Percentiles rank a stretch among this genome's conserved stretches.
phyloP scores from a whole-genome alignment of 2,888 invertebrate genomes.

The Acronicta aceris region DNA sequence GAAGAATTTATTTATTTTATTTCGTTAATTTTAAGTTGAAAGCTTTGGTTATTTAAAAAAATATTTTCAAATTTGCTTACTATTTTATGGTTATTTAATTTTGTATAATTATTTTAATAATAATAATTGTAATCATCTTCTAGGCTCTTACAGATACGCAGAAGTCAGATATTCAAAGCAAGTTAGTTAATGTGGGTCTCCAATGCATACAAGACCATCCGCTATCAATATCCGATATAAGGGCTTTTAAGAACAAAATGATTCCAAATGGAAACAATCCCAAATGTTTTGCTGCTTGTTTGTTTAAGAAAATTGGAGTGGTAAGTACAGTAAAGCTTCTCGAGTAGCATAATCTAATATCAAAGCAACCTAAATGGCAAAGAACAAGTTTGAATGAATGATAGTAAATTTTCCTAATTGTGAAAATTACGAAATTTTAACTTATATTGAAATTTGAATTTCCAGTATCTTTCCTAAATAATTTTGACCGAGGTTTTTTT shows the following conservation, averaged over 20 bases:
- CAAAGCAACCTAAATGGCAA: no score
- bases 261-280: conserved; percentile 68
- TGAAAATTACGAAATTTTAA: no score
- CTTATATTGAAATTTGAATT: no score
- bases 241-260: conserved; percentile 65
- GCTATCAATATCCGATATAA: conserved; percentile 66
- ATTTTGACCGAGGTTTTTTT: no score
- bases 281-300: conserved; percentile 72
- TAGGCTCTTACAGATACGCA: conserved; percentile 68
- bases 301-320: conserved; percentile 72
- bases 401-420: no score
- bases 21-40: neutral
- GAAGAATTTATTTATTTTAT: neutral
- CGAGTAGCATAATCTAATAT: no score
- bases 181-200: conserved; percentile 64
- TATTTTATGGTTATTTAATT: no score
- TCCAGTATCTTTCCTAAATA: no score
- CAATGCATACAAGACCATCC: conserved; percentile 70
- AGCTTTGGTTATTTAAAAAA: neutral
- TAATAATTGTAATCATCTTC: conserved; percentile 23
- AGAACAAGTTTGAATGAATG: no score
- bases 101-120: neutral
- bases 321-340: conserved; percentile 59
- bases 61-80: neutral
- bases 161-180: conserved; percentile 64